These are phyloP conservation scores for Lacerta agilis DNA, from an alignment of 2,797 vertebrate species.

Conservation along the genomic window DNA sequence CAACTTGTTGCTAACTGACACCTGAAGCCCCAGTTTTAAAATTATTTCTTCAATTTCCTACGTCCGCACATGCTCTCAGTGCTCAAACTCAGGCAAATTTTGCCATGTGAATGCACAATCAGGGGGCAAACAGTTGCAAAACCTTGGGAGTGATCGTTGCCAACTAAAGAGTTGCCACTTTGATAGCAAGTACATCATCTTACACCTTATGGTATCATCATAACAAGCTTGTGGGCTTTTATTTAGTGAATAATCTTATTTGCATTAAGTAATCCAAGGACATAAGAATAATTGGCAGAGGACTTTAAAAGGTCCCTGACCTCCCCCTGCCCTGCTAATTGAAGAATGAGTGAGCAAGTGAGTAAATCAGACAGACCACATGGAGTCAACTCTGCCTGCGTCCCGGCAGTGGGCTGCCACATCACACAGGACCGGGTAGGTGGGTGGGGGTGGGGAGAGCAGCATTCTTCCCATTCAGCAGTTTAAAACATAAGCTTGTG, in stretches of 20 bases:
- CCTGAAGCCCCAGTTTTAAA: neutral
- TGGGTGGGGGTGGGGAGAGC: neutral
- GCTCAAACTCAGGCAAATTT: neutral
- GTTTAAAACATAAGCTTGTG: conserved; percentile 10
- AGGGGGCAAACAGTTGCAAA: neutral
- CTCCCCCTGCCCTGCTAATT: neutral
- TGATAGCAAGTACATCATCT: neutral
- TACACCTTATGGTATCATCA: neutral
- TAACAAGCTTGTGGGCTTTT: neutral
- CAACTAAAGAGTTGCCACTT: neutral
- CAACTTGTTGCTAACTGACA: neutral
- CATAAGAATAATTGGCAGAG: neutral
- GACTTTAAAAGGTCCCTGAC: neutral
- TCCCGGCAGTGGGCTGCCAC: neutral
- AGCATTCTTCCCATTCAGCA: conserved; percentile 8
- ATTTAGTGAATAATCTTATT: neutral
- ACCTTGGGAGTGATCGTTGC: neutral
- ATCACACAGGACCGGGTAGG: neutral
- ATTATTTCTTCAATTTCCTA: neutral
- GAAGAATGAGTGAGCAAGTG: neutral
- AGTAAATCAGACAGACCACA: conserved; percentile 1
- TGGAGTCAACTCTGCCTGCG: neutral
- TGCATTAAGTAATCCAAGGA: neutral
- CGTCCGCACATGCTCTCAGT: neutral
- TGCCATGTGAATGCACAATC: neutral